These are phyloP conservation scores for Slavum lentiscoides DNA, from an alignment of 2,888 invertebrate genomes.

Conservation along the genomic window DNA sequence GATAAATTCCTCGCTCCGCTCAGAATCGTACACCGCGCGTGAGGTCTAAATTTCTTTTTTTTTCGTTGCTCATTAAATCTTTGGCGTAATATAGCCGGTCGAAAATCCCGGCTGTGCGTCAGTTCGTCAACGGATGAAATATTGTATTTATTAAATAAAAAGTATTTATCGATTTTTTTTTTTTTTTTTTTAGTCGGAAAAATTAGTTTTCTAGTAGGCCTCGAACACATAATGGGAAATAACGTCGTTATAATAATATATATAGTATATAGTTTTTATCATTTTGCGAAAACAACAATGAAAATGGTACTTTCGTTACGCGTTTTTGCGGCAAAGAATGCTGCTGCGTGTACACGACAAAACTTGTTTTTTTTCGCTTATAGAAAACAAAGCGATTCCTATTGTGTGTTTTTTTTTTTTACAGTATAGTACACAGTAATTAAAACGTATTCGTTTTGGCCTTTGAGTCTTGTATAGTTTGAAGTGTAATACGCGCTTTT, in stretches of 20 bases:
- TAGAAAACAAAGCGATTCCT: background rate
- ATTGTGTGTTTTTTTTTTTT: background rate
- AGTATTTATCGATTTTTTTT: background rate
- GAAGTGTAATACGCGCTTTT: background rate
- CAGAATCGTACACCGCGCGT: no score
- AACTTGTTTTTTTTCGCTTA: background rate
- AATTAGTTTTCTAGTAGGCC: background rate
- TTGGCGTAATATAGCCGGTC: no score
- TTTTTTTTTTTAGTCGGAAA: no score
- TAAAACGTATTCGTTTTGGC: background rate
- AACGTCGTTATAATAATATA: no score
- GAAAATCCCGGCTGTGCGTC: no score
- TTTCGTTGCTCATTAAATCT: no score
- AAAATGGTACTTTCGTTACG: background rate
- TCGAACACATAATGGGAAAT: no score
- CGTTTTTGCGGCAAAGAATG: background rate
- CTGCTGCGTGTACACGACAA: background rate
- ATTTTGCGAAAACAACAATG: slow-evolving; percentile 1
- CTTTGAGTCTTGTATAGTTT: background rate
- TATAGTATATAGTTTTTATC: no score
- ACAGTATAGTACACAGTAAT: background rate
- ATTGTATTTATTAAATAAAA: no score
- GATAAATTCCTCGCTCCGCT: no score
- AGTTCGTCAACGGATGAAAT: no score
- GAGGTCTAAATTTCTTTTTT: no score